Evolutionary conservation across 1,140 invertebrate genomes (phyloP), one percentile per base, ranked within the genome.

Genomic region (Pachypeltis micranthus): DNA sequence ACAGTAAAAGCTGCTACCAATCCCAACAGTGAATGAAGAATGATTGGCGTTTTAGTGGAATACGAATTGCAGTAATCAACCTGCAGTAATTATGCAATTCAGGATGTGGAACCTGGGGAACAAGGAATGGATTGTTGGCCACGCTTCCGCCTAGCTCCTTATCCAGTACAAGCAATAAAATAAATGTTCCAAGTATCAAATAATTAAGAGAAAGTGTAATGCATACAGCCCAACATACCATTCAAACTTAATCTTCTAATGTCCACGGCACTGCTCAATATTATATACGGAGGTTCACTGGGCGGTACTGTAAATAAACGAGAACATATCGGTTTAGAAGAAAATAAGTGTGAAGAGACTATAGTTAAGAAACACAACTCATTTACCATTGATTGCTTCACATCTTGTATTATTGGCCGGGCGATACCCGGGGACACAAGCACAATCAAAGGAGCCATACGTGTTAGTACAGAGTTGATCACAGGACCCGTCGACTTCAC

Each of bases 401-500:
- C 86, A 87, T 57, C 77, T 73, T 16, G 74, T 77, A 23, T 72
- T 73, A 66, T 80, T 77, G 27, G 72, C 69, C 63, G 81, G 79
- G 61, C 73, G 72, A 74, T 93, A 93, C 1, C 90, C 90, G 4
- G 79, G 72, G 1, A 82, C 82, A 77, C 92, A 93, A 47, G 79
- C 77, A 75, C 91, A 95, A 23, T 76, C 73, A 74, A 80, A 91
- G 34, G 81, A 84, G 47, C 87, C 85, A 4, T 76, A 74, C 10
- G 80, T 81, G 74, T 92, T 91, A 62, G 72, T 77, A 73, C 92
- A 95, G 21, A 77, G 68, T 74, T 94, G 91, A 69, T 89, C 85
- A 74, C 91, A 95, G 16, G 82, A 78, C 25, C 82, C 83, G 64
- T 89, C 84, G 60, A 81, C 71, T 63, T 74, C 70, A 73, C 90